Conservation (phyloP, 2,797 vertebrate genomes). For the Prionace glauca region DNA sequence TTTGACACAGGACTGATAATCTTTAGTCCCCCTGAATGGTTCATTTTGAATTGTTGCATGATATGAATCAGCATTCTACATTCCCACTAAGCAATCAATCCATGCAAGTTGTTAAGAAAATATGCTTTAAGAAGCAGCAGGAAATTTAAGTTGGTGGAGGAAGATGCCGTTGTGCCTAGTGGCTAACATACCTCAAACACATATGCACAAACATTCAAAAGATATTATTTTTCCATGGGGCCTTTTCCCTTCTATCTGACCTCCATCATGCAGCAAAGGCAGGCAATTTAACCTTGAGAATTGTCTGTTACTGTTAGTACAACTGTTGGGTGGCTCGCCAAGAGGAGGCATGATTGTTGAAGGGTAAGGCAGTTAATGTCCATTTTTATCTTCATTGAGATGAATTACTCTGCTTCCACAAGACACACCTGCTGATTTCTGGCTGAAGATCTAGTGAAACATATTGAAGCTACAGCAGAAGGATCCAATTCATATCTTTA, state of each 20-base stretch:
- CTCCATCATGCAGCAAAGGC: no score
- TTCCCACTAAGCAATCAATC: background rate
- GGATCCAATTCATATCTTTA: background rate
- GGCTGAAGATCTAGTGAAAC: background rate
- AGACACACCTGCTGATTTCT: background rate
- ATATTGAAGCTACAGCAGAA: background rate
- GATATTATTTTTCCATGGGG: no score
- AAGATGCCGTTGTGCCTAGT: background rate
- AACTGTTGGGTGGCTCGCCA: background rate
- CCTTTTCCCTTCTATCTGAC: background rate
- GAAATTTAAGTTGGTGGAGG: background rate
- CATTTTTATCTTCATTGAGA: constrained; percentile 12
- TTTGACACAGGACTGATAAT: background rate
- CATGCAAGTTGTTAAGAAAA: background rate
- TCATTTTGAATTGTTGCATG: background rate
- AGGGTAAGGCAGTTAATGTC: background rate
- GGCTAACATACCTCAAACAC: background rate
- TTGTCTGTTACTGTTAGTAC: background rate
- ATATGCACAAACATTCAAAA: background rate
- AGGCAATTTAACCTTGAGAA: background rate
- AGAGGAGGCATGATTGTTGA: background rate
- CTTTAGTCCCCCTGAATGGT: background rate
- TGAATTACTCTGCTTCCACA: background rate
- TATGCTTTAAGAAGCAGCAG: background rate
- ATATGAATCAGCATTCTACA: background rate